These are phyloP conservation scores for Odontamblyopus lacepedii DNA, from an alignment of 2,797 vertebrate species.

Conservation along the genomic window DNA sequence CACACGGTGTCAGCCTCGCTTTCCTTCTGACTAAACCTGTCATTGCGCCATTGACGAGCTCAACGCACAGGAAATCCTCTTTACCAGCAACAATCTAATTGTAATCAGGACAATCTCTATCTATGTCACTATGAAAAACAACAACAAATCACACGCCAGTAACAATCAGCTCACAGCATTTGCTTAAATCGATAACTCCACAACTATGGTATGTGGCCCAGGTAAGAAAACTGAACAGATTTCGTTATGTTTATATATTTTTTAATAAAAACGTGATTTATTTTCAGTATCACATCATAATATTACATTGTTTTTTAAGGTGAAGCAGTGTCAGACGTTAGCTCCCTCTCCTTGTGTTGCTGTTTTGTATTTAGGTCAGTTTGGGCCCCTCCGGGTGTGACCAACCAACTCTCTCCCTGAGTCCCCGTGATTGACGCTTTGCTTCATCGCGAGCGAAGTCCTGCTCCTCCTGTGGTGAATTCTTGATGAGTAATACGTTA, in stretches of 20 bases:
- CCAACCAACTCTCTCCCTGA: slow-evolving; percentile 70
- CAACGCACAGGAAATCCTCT: slow-evolving; percentile 55
- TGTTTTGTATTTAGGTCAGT: slow-evolving; percentile 82
- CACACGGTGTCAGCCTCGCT: slow-evolving; percentile 55
- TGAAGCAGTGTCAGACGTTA: slow-evolving; percentile 50
- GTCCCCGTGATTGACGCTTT: slow-evolving; percentile 77
- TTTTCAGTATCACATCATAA: too few relatives aligned
- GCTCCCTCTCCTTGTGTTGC: slow-evolving; percentile 56
- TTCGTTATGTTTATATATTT: too few relatives aligned
- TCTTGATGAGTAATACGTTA: slow-evolving; percentile 73
- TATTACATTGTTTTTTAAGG: slow-evolving; percentile 19
- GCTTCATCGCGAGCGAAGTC: slow-evolving; percentile 75
- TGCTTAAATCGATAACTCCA: slow-evolving; percentile 7
- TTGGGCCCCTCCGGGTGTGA: slow-evolving; percentile 75
- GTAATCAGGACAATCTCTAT: slow-evolving; percentile 53
- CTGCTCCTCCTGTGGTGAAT: slow-evolving; percentile 72
- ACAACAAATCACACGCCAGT: slow-evolving; percentile 24
- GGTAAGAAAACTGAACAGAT: slow-evolving; percentile 7
- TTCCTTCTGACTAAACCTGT: slow-evolving; percentile 16
- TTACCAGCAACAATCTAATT: slow-evolving; percentile 44
- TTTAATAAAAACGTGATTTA: too few relatives aligned
- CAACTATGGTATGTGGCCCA: slow-evolving; percentile 40
- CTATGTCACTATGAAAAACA: slow-evolving; percentile 16
- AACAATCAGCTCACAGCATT: slow-evolving; percentile 24
- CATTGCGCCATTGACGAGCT: slow-evolving; percentile 21